Base-by-base conservation (phyloP, 2,888 invertebrate genomes). In the Gymnoscelis rufifasciata region DNA sequence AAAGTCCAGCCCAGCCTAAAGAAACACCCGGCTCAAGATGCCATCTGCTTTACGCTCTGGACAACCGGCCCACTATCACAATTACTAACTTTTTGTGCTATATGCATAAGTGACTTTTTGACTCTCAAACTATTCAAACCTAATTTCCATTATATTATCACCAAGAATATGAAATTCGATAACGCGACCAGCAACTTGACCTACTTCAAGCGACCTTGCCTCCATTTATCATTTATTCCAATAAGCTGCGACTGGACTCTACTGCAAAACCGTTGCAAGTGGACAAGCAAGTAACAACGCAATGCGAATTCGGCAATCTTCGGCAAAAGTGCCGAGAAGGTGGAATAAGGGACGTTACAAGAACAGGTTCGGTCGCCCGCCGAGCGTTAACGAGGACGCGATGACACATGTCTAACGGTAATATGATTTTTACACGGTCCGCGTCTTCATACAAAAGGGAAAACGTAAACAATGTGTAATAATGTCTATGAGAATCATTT, bases 381-480 rank as follows among this genome's bases (percentile, higher is more conserved):
- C 56, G 57, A 65, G 58, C 56, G 59, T 74, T 70, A 84, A 74
- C 68, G 83, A 83, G 87, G 83, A 70, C 86, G 65, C 78, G 80
- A 79, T 83, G 83, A 83, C 83, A 84, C 83, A 87, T 74, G 77
- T 81, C 83, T 87, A 87, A 84, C 87, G 83, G 87, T 84, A 78
- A 80, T 69, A 68, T 69, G 66, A 76, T 77, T 82, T 81, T 80
- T 76, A 78, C 71, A 69, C 64, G 57, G 64, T 33, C 56, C 15
- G 40, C 15, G 31, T 27, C 64, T 59, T 62, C 52, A n/a, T 33
- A 14, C 8, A 61, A 66, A 71, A 68, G 66, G 65, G 69, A 74
- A 76, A 73, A 60, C 54, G 56, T 61, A 66, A 64, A 62, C 61
- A 64, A 35, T n/a, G 19, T 19, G 19, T 5, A 19, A n/a, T n/a